phyloP scores from a whole-genome alignment of 2,113 vertebrate species.

The Mirounga angustirostris region DNA sequence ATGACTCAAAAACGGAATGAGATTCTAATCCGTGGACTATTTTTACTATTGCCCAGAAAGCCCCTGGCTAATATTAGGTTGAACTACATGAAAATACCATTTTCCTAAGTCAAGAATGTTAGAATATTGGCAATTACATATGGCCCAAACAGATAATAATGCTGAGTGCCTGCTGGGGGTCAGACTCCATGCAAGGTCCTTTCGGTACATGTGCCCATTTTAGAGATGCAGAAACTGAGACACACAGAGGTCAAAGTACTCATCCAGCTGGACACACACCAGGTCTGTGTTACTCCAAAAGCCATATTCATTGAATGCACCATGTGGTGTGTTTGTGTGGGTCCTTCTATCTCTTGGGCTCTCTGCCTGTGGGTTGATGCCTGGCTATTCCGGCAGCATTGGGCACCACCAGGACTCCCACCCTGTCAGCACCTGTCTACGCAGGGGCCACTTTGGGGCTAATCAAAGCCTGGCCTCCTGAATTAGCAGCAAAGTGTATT shows the following conservation, averaged over 20 bases:
- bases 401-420: background rate
- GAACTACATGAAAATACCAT: background rate
- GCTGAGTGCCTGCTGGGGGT: background rate
- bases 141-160: background rate
- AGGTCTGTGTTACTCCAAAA: background rate
- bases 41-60: constrained; percentile 32
- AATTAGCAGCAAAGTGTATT: constrained; percentile 63
- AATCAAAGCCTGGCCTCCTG: background rate
- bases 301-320: background rate
- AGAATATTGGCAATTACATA: background rate
- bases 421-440: background rate
- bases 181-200: background rate
- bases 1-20: background rate
- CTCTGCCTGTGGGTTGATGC: background rate
- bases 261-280: background rate
- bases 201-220: background rate
- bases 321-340: fast-evolving
- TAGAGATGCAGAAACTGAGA: background rate
- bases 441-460: background rate
- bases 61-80: background rate
- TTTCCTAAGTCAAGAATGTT: background rate
- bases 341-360: background rate
- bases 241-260: background rate
- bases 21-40: background rate
- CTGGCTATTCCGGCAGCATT: background rate